Percentiles rank a stretch among this genome's conserved stretches.
phyloP scores from a whole-genome alignment of 2,113 vertebrate genomes.

The Triplophysa dalaica region DNA sequence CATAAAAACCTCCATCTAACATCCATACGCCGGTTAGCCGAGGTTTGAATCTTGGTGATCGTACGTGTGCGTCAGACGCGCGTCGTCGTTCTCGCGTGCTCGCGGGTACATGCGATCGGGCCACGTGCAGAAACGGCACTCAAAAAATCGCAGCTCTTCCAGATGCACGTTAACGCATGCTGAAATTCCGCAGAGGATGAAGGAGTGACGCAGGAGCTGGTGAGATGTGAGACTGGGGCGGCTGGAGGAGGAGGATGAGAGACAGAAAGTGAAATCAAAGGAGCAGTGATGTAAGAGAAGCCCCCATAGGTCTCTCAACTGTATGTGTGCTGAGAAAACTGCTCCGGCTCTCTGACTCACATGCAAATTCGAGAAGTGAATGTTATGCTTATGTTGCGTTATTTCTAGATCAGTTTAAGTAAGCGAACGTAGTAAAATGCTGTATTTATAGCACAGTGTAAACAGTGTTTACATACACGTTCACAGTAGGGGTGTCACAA shows the following conservation, averaged over 20 bases:
- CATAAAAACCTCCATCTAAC: slow-evolving; percentile 76
- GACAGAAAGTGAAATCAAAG: slow-evolving; percentile 47
- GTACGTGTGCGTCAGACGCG: slow-evolving; percentile 28
- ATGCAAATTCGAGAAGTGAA: neutral
- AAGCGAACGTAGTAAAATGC: no score
- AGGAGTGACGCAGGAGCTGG: slow-evolving; percentile 38
- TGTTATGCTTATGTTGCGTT: neutral
- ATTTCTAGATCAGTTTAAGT: neutral
- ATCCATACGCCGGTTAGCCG: slow-evolving; percentile 75
- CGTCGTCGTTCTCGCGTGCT: neutral
- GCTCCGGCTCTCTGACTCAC: neutral
- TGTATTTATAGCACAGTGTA: neutral
- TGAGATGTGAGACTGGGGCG: slow-evolving; percentile 36
- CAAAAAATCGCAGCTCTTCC: neutral
- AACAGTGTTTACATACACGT: no score
- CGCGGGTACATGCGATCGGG: neutral
- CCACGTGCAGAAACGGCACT: neutral
- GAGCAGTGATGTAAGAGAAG: slow-evolving; percentile 28
- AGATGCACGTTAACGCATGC: slow-evolving; percentile 25
- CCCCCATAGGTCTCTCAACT: slow-evolving; percentile 24
- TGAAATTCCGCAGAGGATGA: slow-evolving; percentile 39
- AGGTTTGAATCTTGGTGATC: slow-evolving; percentile 59
- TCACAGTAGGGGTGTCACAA: no score
- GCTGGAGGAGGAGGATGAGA: slow-evolving; percentile 30
- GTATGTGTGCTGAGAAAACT: slow-evolving; percentile 28